Evolutionary conservation across 2,797 vertebrate genomes (phyloP).

Genomic region (Coregonus ussuriensis): DNA sequence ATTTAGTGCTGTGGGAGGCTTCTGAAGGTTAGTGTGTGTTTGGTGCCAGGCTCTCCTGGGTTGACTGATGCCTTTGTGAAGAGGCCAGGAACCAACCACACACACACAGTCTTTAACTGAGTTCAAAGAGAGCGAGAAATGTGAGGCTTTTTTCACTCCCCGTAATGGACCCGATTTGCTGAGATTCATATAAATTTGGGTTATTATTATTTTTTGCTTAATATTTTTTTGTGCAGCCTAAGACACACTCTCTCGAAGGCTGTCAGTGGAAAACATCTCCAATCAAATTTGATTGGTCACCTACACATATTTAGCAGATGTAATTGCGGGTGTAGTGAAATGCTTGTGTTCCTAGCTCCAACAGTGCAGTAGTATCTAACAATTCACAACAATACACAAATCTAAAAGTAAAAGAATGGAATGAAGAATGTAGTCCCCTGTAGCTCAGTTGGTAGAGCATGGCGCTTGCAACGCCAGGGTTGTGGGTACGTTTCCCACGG

Average conservation of each 20-base stretch:
- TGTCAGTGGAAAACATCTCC: constrained; percentile 24
- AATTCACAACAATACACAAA: too few relatives aligned
- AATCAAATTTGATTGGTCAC: too few relatives aligned
- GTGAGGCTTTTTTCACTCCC: constrained; percentile 55
- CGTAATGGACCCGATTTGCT: constrained; percentile 45
- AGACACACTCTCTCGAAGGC: not conserved
- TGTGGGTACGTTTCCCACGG: too few relatives aligned
- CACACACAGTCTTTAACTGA: constrained; percentile 57
- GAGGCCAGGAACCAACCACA: constrained; percentile 69
- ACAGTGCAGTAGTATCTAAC: too few relatives aligned
- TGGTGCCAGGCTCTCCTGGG: constrained; percentile 76
- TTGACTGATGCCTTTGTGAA: constrained; percentile 78
- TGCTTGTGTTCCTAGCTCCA: too few relatives aligned
- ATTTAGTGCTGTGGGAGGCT: constrained; percentile 77
- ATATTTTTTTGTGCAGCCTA: too few relatives aligned
- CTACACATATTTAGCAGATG: too few relatives aligned
- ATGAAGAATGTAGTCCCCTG: too few relatives aligned
- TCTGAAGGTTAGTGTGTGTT: constrained; percentile 73
- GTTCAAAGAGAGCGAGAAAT: constrained; percentile 57
- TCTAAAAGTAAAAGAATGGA: too few relatives aligned
- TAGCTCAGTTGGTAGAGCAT: too few relatives aligned
- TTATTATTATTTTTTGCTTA: not conserved
- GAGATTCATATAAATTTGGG: constrained; percentile 45
- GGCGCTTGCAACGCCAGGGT: too few relatives aligned
- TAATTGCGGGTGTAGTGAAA: too few relatives aligned